Base-by-base conservation (phyloP, 53 echinoderm and acorn worm genomes). In the Echinometra lucunter region DNA sequence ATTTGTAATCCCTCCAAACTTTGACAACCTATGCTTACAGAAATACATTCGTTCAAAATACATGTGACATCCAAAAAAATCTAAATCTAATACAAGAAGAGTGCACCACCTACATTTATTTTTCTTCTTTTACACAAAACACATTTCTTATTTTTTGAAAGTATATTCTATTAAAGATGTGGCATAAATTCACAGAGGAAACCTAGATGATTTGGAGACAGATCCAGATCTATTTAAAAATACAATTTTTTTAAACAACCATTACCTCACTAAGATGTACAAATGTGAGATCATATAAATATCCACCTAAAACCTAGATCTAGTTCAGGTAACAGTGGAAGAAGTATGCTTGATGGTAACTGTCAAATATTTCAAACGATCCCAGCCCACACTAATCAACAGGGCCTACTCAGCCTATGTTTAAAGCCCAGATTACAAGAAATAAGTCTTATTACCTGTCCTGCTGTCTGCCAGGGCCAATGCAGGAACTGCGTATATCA, bases 401-500 rank as follows among this genome's bases (percentile, higher is more conserved):
- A 32, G 32, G 32, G 1, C 11, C 53, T 11, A 53, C n/a, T n/a
- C n/a, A n/a, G n/a, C n/a, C n/a, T n/a, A n/a, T n/a, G n/a, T n/a
- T 53, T 9, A 13, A 53, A 11, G 53, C 53, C 13, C 13, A 11
- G 53, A 53, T 53, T 53, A 11, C 13, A 53, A 53, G 13, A 53
- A 53, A 53, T 1, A 0, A 11, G 53, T 2, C 5, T 2, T 53
- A 53, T 9, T 90, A 98, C 98, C 96, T 66, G 94, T 96, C 44
- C 80, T 40, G 40, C 53, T 53, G 32, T 98, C 96, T 25, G 97
- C 98, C 44, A 96, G 94, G 25, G 89, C 94, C 18, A 96, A 40
- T 34, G 98, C 74, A 40, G 98, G 98, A 4, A 96, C 96, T 0
- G 97, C 93, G 66, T 94, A 96, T 87, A 98, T 57, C n/a, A 95